phyloP scores from a whole-genome alignment of 2,888 invertebrate genomes.

The Dysmachus trigonus region DNA sequence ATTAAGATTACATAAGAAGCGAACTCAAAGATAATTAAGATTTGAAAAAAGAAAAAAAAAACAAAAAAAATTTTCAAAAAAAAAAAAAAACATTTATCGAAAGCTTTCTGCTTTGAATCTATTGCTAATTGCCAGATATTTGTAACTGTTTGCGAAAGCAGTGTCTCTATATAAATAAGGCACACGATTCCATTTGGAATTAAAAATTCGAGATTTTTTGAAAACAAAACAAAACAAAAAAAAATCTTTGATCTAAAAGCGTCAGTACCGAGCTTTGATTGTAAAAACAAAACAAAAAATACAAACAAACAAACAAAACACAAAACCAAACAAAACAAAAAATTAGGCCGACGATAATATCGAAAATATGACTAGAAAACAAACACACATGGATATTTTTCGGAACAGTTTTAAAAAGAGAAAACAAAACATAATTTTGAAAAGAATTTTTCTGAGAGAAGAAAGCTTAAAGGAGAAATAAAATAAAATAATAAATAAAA shows the following conservation, averaged over 20 bases:
- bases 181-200: slow-evolving; percentile 3
- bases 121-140: slow-evolving; percentile 38
- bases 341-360: slow-evolving; percentile 7
- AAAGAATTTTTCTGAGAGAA: slow-evolving; percentile 11
- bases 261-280: slow-evolving; percentile 31
- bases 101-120: slow-evolving; percentile 32
- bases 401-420: slow-evolving; percentile 34
- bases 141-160: slow-evolving; percentile 35
- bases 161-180: slow-evolving; percentile 12
- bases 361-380: background rate
- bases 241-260: background rate
- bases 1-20: slow-evolving; percentile 10
- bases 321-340: background rate
- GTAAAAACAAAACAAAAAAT: background rate
- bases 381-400: slow-evolving; percentile 36
- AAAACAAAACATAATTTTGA: slow-evolving; percentile 18
- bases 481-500: too few relatives aligned
- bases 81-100: slow-evolving; percentile 1
- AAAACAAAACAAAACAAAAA: background rate
- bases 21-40: slow-evolving; percentile 30
- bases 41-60: background rate
- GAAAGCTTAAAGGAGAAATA: background rate
- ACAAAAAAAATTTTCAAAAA: background rate
- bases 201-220: background rate
- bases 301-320: background rate